These are phyloP conservation scores for Phrynocephalus forsythii DNA, from an alignment of 2,797 vertebrate species.

Conservation along the genomic window DNA sequence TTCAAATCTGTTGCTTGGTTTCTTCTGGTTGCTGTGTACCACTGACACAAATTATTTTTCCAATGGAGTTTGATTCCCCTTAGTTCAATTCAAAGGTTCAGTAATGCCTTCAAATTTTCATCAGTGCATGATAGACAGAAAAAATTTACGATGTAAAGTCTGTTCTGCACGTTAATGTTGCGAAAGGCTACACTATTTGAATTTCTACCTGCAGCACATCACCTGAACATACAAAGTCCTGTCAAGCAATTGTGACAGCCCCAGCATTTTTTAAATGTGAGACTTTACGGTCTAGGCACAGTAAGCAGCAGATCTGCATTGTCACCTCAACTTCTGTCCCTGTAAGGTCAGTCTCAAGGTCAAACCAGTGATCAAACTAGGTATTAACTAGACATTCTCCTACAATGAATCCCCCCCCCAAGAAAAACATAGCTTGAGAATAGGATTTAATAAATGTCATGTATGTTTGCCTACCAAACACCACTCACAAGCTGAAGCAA, in stretches of 20 bases:
- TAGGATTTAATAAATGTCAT: too few species aligned
- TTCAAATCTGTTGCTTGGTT: background rate
- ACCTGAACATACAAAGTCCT: background rate
- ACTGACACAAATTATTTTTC: background rate
- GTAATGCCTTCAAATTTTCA: background rate
- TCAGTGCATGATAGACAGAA: background rate
- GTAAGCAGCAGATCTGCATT: background rate
- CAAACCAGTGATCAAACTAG: too few species aligned
- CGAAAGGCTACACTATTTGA: background rate
- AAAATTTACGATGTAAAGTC: background rate
- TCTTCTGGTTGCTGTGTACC: background rate
- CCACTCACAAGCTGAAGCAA: too few species aligned
- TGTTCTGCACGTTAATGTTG: background rate
- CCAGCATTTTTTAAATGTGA: background rate
- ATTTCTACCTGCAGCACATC: background rate
- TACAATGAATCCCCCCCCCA: too few species aligned
- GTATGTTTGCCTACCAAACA: too few species aligned
- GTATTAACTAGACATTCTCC: too few species aligned
- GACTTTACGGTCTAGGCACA: background rate
- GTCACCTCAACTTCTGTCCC: too few species aligned
- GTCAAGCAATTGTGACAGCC: background rate
- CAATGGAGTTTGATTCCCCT: background rate
- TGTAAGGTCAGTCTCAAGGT: too few species aligned
- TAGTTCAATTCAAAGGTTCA: background rate
- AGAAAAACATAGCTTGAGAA: too few species aligned